Evolutionary conservation across 2,797 vertebrate species (phyloP).

Genomic region (Thripadectes ignobilis): DNA sequence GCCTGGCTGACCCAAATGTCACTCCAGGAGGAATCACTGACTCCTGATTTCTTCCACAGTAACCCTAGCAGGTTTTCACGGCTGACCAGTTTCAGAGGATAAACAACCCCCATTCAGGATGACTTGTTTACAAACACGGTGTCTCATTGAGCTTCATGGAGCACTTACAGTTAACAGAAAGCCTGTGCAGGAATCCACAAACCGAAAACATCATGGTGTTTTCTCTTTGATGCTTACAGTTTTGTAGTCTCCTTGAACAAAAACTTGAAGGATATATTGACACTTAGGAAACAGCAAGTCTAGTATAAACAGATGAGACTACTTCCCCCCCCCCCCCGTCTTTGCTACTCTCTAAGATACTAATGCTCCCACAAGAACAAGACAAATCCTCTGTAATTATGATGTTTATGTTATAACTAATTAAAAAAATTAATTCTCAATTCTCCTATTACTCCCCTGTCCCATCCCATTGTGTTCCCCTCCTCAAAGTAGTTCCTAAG

Average conservation of each 20-base stretch:
- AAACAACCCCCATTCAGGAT: not conserved
- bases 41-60: not conserved
- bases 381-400: not conserved
- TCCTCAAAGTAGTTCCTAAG: not conserved
- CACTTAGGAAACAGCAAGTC: not conserved
- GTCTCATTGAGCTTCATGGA: not conserved
- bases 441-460: not conserved
- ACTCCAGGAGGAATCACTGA: not conserved
- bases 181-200: not conserved
- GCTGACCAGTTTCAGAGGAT: not conserved
- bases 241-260: not conserved
- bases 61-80: not conserved
- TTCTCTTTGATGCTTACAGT: not conserved
- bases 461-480: no score
- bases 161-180: not conserved
- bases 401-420: not conserved
- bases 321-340: not conserved
- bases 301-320: not conserved
- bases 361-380: accelerated
- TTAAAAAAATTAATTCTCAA: not conserved
- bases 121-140: not conserved
- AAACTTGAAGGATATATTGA: not conserved
- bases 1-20: accelerated
- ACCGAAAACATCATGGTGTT: accelerated
- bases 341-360: not conserved